A percentile compares a stretch with the other conserved stretches of the same genome.
phyloP scores from a whole-genome alignment of 2,888 invertebrate species.

The Alloplasta piceator region DNA sequence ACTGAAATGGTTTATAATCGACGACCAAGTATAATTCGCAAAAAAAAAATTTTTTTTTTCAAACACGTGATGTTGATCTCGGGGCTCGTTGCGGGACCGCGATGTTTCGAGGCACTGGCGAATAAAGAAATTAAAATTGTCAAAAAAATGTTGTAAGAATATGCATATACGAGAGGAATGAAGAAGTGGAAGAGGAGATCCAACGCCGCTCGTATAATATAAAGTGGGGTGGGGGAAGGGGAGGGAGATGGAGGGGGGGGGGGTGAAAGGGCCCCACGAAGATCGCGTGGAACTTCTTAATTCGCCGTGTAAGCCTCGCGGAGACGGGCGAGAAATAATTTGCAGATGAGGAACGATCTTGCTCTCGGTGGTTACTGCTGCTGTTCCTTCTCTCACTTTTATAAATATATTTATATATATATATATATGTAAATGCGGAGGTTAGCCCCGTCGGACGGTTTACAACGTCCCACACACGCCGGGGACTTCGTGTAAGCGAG shows the following conservation, averaged over 20 bases:
- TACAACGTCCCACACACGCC: slow-evolving; percentile 60
- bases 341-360: slow-evolving; percentile 60
- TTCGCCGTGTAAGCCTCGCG: slow-evolving; percentile 61
- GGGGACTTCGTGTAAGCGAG: slow-evolving; percentile 15
- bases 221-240: background rate
- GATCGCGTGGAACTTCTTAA: slow-evolving; percentile 66
- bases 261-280: slow-evolving; percentile 13
- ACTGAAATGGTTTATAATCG: slow-evolving; percentile 17
- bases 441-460: slow-evolving; percentile 50
- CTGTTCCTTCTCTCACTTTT: slow-evolving; percentile 36
- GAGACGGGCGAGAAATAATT: slow-evolving; percentile 66
- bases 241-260: background rate
- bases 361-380: slow-evolving; percentile 47
- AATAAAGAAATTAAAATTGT: slow-evolving; percentile 41
- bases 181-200: slow-evolving; percentile 22
- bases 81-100: slow-evolving; percentile 34
- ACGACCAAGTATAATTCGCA: too few species aligned
- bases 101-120: slow-evolving; percentile 33
- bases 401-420: slow-evolving; percentile 34
- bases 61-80: slow-evolving; percentile 49
- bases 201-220: slow-evolving; percentile 16
- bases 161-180: slow-evolving; percentile 23
- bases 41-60: slow-evolving; percentile 1
- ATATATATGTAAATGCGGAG: slow-evolving; percentile 12
- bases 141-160: background rate